phyloP scores from a whole-genome alignment of 2,113 vertebrate species.

The Dipodomys stephensi region DNA sequence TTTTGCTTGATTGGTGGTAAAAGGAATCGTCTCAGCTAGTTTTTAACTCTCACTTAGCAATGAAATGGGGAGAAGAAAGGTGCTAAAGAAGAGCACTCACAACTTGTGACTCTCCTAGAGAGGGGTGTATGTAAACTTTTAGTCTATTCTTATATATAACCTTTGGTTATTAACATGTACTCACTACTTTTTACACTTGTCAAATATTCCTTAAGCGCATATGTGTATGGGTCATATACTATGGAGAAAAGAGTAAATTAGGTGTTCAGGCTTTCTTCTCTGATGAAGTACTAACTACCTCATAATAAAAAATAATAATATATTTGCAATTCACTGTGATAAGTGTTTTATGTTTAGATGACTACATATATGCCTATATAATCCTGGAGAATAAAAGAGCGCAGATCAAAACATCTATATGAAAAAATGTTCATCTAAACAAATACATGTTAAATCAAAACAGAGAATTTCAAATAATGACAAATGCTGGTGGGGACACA shows the following conservation, averaged over 20 bases:
- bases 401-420: background rate
- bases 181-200: background rate
- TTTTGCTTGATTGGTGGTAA: too few species aligned
- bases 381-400: too few species aligned
- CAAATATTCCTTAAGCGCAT: slow-evolving; percentile 50
- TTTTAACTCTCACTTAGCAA: too few species aligned
- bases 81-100: too few species aligned
- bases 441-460: slow-evolving; percentile 33
- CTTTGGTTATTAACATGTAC: background rate
- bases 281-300: slow-evolving; percentile 14
- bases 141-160: too few species aligned
- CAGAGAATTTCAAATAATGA: background rate
- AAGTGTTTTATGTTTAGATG: background rate
- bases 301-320: background rate
- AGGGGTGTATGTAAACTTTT: too few species aligned
- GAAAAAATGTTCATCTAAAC: background rate
- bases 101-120: too few species aligned
- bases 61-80: too few species aligned
- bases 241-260: slow-evolving; percentile 19
- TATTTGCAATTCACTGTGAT: background rate
- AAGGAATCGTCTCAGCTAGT: too few species aligned
- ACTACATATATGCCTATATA: background rate
- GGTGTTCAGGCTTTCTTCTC: background rate
- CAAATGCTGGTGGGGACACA: too few species aligned
- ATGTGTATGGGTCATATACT: background rate